phyloP scores from a whole-genome alignment of 2,888 invertebrate species.

The Trissoscelio sp. region DNA sequence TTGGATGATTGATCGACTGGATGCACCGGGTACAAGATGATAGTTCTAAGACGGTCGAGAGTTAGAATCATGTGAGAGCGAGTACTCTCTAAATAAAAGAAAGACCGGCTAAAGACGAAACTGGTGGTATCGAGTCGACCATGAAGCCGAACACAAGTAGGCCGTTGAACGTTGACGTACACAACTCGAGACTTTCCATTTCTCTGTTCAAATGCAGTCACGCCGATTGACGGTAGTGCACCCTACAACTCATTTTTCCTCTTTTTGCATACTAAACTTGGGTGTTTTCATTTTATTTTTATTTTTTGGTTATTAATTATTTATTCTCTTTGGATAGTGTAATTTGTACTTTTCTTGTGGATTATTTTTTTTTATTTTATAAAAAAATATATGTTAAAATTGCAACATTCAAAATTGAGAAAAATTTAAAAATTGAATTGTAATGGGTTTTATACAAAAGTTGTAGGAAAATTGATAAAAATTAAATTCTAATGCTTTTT shows the following conservation, averaged over 20 bases:
- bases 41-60: constrained; percentile 47
- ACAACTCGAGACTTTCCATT: constrained; percentile 68
- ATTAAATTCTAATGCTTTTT: too few species aligned
- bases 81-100: constrained; percentile 68
- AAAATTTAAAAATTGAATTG: too few species aligned
- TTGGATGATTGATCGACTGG: constrained; percentile 41
- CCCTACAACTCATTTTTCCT: constrained; percentile 12
- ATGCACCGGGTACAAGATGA: constrained; percentile 14
- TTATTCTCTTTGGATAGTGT: too few species aligned
- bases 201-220: constrained; percentile 66
- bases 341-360: too few species aligned
- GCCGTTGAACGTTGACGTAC: constrained; percentile 69
- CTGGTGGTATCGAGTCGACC: constrained; percentile 67
- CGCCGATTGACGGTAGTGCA: constrained; percentile 52
- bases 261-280: too few species aligned
- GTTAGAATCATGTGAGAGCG: constrained; percentile 62
- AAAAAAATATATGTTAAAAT: too few species aligned
- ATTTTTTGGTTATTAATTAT: too few species aligned
- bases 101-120: constrained; percentile 69
- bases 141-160: constrained; percentile 67
- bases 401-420: too few species aligned
- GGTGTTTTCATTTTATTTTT: too few species aligned
- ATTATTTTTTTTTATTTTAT: too few species aligned
- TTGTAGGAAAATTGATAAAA: too few species aligned
- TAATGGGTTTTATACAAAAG: too few species aligned